Percentiles rank a stretch among this genome's conserved stretches.
Conservation (phyloP, 2,797 vertebrate species). For the Falco rusticolus region DNA sequence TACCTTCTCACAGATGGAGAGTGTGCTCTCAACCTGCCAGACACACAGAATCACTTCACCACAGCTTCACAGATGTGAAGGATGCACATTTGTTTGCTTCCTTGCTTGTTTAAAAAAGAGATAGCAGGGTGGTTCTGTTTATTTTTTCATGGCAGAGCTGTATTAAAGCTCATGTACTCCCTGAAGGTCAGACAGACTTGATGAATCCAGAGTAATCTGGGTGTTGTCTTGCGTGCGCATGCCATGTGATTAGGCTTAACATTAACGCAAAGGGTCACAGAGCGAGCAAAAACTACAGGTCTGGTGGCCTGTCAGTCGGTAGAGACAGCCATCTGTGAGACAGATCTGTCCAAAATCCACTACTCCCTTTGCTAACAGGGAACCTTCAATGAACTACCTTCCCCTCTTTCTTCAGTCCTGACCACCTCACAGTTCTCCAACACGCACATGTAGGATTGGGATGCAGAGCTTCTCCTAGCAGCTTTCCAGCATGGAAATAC, state of each 20-base stretch:
- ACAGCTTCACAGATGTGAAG: background rate
- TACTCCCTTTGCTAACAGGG: background rate
- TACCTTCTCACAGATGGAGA: background rate
- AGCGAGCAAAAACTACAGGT: background rate
- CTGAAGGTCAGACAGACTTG: background rate
- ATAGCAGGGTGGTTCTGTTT: background rate
- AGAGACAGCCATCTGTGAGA: background rate
- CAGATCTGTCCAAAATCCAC: background rate
- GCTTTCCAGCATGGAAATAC: background rate
- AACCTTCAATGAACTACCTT: background rate
- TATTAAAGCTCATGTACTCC: background rate
- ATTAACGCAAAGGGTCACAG: background rate
- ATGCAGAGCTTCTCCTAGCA: background rate
- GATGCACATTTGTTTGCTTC: background rate
- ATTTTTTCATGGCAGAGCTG: slow-evolving; percentile 5
- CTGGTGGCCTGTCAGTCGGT: background rate
- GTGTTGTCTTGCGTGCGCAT: background rate
- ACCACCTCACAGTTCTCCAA: background rate
- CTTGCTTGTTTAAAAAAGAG: background rate
- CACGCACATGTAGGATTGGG: accelerated
- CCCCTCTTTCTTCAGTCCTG: background rate
- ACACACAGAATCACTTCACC: background rate
- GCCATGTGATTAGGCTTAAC: background rate
- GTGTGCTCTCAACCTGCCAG: background rate
- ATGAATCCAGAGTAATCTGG: background rate